These are phyloP conservation scores for Conops quadrifasciatus DNA, from an alignment of 2,888 invertebrate genomes.

Conservation along the genomic window DNA sequence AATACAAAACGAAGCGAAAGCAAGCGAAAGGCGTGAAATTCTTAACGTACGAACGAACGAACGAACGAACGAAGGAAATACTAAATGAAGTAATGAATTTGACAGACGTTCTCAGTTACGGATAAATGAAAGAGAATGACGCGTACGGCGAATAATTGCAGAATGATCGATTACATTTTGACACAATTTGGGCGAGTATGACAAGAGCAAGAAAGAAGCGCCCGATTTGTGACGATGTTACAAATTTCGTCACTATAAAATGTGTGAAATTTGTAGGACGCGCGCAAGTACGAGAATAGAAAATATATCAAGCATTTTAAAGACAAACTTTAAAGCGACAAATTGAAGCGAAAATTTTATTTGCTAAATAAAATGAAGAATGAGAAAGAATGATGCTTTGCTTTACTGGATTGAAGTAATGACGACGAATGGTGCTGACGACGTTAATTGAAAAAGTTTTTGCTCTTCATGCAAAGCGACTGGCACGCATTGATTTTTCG, in stretches of 20 bases:
- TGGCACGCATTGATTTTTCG: conserved; percentile 33
- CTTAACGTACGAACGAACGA: not conserved
- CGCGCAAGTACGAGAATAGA: not conserved
- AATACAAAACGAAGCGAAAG: not conserved
- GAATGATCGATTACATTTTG: conserved; percentile 63
- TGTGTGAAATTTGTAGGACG: conserved; percentile 9
- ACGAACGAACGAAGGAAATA: not conserved
- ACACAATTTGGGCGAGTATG: conserved; percentile 43
- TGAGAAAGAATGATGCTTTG: conserved; percentile 12
- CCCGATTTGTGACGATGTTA: not conserved
- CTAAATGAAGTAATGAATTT: not conserved
- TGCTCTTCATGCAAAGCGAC: conserved; percentile 12
- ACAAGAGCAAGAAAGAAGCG: not conserved
- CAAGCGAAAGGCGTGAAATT: conserved; percentile 23
- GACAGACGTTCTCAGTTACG: not conserved
- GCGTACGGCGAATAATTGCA: conserved; percentile 49
- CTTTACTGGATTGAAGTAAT: conserved; percentile 17
- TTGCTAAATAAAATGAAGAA: conserved; percentile 2
- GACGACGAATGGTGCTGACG: not conserved
- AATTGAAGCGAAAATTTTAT: not conserved
- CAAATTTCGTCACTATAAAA: conserved; percentile 13
- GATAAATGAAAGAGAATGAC: not conserved
- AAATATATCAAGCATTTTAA: too few species aligned
- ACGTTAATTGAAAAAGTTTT: conserved; percentile 35
- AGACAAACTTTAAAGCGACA: too few species aligned